Evolutionary conservation across 2,888 invertebrate species (phyloP).

Genomic region (Melanargia galathea): DNA sequence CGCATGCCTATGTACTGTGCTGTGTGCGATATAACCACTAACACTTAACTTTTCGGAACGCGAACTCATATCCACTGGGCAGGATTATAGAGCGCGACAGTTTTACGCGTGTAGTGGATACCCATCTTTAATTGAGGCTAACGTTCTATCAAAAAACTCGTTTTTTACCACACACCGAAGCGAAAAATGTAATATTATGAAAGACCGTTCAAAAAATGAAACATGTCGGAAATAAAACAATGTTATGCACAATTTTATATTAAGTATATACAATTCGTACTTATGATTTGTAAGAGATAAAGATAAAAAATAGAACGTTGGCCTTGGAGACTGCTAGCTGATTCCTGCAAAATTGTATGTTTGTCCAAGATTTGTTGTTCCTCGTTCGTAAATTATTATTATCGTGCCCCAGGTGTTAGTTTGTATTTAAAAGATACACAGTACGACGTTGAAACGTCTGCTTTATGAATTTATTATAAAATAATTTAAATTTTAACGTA

Average conservation of each 20-base stretch:
- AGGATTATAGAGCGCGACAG: background rate
- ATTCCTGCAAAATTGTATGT: slow-evolving; percentile 20
- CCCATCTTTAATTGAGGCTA: slow-evolving; percentile 18
- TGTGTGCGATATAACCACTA: too few species aligned
- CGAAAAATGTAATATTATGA: background rate
- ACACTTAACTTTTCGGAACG: background rate
- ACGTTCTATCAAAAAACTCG: slow-evolving; percentile 35
- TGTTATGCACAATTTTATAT: background rate
- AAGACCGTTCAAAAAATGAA: background rate
- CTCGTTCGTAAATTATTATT: slow-evolving; percentile 23
- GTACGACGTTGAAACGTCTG: slow-evolving; percentile 35
- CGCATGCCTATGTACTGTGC: too few species aligned
- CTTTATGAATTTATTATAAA: background rate
- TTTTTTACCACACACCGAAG: too few species aligned
- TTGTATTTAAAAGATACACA: slow-evolving; percentile 25
- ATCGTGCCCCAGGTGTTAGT: slow-evolving; percentile 32
- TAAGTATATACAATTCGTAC: too few species aligned
- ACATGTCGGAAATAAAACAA: background rate
- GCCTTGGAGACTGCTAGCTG: slow-evolving; percentile 33
- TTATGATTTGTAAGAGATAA: background rate
- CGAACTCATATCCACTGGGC: background rate
- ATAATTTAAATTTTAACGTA: background rate
- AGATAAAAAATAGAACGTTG: slow-evolving; percentile 24
- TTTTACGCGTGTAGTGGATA: background rate
- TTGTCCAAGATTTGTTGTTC: slow-evolving; percentile 28